Evolutionary conservation across 2,888 invertebrate genomes (phyloP), one percentile per base, ranked within the genome.

Genomic region (Mimachlamys varia): DNA sequence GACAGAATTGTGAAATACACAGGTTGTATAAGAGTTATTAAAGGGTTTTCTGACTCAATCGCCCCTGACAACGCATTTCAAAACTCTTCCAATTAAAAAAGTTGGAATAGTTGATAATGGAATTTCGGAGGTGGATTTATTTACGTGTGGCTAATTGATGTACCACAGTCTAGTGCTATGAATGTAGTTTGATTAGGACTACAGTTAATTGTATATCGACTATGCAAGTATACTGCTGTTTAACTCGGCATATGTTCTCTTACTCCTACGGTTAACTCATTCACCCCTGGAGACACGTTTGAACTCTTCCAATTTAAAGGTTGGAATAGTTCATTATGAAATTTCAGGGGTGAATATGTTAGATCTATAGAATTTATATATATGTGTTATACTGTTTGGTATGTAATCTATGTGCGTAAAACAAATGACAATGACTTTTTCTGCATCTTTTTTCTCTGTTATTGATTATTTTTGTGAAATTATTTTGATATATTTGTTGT

Each of bases 151-250:
- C 33, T 76, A 76, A 1, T 33, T 62, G 4, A 22, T 22, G 22
- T 58, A 22, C n/a, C 22, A 76, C 76, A 76, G 22, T 76, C 27
- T 76, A 76, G 76, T 76, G 76, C 76, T 76, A 33, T 7, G 27
- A 76, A 0, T 33, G 4, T 76, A 76, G 76, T 76, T 13, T 76
- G 33, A 33, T 12, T 7, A 76, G 12, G 76, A 76, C 76, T 33
- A 33, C 27, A 33, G n/a, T 76, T 15, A 15, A 58, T n/a, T 58
- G 58, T 76, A 27, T 76, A 76, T 5, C 33, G 76, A 76, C 76
- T 76, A 76, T 76, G 76, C 76, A 76, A 76, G 27, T 33, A 33
- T 1, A 76, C 76, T 76, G 76, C 76, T 76, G 76, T 76, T 76
- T 76, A 33, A 33, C n/a, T 76, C 33, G 2, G 27, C 27, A n/a